These are phyloP conservation scores for Lucinisca nassula DNA, from an alignment of 2,888 invertebrate genomes.

Conservation along the genomic window DNA sequence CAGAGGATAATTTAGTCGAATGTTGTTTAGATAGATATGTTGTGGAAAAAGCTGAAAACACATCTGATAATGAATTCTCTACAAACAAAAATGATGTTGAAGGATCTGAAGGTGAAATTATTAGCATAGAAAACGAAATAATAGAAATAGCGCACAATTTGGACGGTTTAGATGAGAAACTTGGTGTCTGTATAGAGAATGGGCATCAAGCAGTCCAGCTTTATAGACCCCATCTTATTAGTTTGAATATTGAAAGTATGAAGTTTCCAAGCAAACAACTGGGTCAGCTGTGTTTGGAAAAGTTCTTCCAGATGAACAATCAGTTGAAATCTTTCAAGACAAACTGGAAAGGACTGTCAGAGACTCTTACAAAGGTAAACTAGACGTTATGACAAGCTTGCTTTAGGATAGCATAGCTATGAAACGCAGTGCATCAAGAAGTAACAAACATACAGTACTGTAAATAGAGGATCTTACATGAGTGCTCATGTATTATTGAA, in stretches of 20 bases:
- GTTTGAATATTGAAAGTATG: conserved; percentile 64
- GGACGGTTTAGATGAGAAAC: neutral
- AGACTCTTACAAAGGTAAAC: conserved; percentile 58
- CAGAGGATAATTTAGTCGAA: no score
- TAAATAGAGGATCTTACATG: no score
- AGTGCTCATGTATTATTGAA: no score
- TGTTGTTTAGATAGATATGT: no score
- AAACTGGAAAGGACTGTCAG: conserved; percentile 68
- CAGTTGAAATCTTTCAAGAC: conserved; percentile 61
- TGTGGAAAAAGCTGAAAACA: neutral
- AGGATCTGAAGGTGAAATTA: neutral
- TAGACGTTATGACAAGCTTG: no score
- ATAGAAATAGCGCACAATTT: neutral
- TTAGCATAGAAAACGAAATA: neutral
- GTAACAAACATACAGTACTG: no score
- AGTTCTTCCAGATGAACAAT: conserved; percentile 57
- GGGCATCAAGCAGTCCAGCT: neutral
- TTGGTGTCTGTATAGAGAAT: neutral
- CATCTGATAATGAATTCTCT: neutral
- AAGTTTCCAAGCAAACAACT: conserved; percentile 49
- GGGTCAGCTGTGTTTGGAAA: conserved; percentile 60
- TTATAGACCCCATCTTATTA: conserved; percentile 56
- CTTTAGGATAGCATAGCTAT: no score
- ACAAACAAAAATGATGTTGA: neutral
- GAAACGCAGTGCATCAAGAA: no score